A percentile compares a stretch with the other conserved stretches of the same genome.
These are phyloP conservation scores for Ceratotherium simum DNA, from an alignment of 2,113 vertebrate species.

Conservation along the genomic window DNA sequence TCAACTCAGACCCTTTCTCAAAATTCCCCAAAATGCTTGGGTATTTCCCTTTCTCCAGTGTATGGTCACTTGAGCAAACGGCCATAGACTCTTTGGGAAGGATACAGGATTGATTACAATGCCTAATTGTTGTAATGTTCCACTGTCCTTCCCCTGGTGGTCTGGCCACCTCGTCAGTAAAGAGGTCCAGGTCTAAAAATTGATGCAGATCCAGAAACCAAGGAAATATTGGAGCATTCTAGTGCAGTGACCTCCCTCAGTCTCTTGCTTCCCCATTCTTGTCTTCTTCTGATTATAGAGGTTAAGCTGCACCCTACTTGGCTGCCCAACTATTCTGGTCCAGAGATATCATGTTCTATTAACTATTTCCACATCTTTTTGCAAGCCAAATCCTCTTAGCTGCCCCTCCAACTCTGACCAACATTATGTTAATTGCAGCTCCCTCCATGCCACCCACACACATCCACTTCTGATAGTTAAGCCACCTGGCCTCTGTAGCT, in stretches of 20 bases:
- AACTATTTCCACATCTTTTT: neutral
- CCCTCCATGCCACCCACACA: neutral
- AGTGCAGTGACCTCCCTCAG: neutral
- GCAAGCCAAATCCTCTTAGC: neutral
- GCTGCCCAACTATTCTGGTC: neutral
- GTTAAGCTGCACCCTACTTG: neutral
- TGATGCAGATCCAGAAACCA: neutral
- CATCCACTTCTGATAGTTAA: neutral
- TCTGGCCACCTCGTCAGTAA: neutral
- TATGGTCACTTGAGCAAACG: neutral
- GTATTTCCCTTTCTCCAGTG: neutral
- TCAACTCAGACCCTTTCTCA: neutral
- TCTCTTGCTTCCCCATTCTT: neutral
- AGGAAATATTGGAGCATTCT: neutral
- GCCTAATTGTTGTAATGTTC: neutral
- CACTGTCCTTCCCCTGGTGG: neutral
- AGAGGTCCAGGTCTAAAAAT: neutral
- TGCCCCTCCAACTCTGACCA: neutral
- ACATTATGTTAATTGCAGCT: neutral
- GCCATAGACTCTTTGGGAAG: neutral
- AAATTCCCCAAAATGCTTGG: neutral
- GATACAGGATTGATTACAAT: neutral
- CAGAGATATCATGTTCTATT: neutral
- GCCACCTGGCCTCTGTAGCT: neutral
- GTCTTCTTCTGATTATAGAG: neutral